A percentile compares a stretch with the other conserved stretches of the same genome.
phyloP scores from a whole-genome alignment of 2,113 vertebrate genomes.

The Sceloporus undulatus region DNA sequence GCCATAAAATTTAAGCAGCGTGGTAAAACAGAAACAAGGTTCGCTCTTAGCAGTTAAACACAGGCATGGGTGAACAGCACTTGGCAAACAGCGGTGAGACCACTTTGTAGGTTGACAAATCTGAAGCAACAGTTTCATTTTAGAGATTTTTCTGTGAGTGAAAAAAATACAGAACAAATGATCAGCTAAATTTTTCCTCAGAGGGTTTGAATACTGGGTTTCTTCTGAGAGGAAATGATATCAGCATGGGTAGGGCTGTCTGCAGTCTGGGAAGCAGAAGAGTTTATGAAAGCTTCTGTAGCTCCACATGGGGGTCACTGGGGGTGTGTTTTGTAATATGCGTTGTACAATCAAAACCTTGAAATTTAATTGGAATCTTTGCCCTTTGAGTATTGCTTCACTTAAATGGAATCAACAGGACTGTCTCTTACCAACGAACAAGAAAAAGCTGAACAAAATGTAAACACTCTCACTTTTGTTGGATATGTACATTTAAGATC shows the following conservation, averaged over 20 bases:
- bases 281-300: not conserved
- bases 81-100: not conserved
- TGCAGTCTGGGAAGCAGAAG: fast-evolving
- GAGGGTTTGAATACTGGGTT: not conserved
- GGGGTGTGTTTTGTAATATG: not conserved
- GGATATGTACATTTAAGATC: not conserved
- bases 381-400: not conserved
- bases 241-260: not conserved
- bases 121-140: not conserved
- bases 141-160: not conserved
- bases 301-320: not conserved
- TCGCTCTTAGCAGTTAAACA: not conserved
- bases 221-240: conserved; percentile 14
- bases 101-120: not conserved
- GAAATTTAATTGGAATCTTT: fast-evolving
- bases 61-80: not conserved
- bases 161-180: not conserved
- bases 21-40: not conserved
- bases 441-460: not conserved
- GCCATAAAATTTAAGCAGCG: not conserved
- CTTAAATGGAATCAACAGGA: not conserved
- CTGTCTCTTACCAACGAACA: not conserved
- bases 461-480: not conserved
- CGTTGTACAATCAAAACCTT: not conserved
- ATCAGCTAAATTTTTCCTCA: not conserved